These are phyloP conservation scores for Chrysolina haemoptera DNA, from an alignment of 2,888 invertebrate genomes.

Conservation along the genomic window DNA sequence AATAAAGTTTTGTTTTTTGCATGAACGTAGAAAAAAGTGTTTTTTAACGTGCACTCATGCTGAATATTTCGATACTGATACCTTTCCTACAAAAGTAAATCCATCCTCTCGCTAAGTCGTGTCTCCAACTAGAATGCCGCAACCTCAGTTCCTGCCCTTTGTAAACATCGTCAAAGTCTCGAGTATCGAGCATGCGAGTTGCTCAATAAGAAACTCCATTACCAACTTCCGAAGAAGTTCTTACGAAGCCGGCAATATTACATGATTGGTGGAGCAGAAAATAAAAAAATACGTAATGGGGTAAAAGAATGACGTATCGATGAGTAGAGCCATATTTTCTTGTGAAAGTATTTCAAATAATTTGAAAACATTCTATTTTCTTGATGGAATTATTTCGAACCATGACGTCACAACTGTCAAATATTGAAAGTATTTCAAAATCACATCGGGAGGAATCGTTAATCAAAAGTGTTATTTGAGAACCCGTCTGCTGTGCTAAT, in stretches of 20 bases:
- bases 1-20: too few relatives aligned
- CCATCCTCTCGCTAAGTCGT: neutral
- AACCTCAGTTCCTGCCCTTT: conserved; percentile 10
- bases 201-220: conserved; percentile 9
- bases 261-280: conserved; percentile 5
- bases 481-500: too few relatives aligned
- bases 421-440: too few relatives aligned
- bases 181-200: neutral
- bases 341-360: too few relatives aligned
- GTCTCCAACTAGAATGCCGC: neutral
- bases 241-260: neutral
- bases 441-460: too few relatives aligned
- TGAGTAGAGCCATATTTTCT: too few relatives aligned
- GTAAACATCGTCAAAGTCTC: conserved; percentile 3
- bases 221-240: conserved; percentile 8
- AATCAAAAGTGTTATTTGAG: too few relatives aligned
- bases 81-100: neutral
- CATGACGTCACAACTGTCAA: too few relatives aligned
- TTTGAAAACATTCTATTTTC: too few relatives aligned
- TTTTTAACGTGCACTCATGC: too few relatives aligned
- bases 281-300: neutral
- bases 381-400: too few relatives aligned
- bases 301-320: conserved; percentile 17
- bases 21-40: too few relatives aligned
- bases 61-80: neutral